These are phyloP conservation scores for Lobophora halterata DNA, from an alignment of 2,888 invertebrate species.

Conservation along the genomic window DNA sequence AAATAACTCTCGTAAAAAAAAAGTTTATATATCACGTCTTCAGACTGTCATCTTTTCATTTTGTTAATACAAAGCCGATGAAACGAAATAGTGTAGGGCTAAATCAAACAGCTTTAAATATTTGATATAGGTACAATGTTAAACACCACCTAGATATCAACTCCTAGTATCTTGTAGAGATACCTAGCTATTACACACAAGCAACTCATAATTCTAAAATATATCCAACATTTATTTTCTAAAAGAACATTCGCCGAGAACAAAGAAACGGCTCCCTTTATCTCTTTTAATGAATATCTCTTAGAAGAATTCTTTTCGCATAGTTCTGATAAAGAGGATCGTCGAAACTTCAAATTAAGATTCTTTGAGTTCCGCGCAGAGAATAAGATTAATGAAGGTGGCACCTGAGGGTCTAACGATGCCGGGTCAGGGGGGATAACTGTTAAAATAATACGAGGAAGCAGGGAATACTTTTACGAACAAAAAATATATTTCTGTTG, in stretches of 20 bases:
- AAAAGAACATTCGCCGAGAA: conserved; percentile 32
- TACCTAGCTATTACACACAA: background rate
- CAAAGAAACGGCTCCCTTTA: conserved; percentile 43
- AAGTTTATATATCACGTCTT: too few species aligned
- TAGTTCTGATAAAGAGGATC: conserved; percentile 77
- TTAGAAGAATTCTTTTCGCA: conserved; percentile 72
- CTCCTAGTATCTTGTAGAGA: too few species aligned
- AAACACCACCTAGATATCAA: too few species aligned
- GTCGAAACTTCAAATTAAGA: conserved; percentile 80
- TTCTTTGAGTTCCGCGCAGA: conserved; percentile 72
- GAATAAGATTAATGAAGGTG: conserved; percentile 78
- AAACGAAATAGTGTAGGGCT: too few species aligned
- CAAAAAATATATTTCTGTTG: too few species aligned
- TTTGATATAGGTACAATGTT: too few species aligned
- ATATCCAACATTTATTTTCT: conserved; percentile 26
- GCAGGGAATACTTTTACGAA: conserved; percentile 13
- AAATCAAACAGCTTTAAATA: too few species aligned
- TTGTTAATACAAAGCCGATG: too few species aligned
- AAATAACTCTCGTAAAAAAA: too few species aligned
- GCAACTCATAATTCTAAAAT: conserved; percentile 17
- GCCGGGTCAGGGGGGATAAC: conserved; percentile 57
- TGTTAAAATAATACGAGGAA: conserved; percentile 62
- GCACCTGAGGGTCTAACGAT: conserved; percentile 72
- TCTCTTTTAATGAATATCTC: conserved; percentile 70
- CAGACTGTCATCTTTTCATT: too few species aligned